Evolutionary conservation across 1,140 invertebrate genomes (phyloP).

Genomic region (Ostrea denselamellosa): DNA sequence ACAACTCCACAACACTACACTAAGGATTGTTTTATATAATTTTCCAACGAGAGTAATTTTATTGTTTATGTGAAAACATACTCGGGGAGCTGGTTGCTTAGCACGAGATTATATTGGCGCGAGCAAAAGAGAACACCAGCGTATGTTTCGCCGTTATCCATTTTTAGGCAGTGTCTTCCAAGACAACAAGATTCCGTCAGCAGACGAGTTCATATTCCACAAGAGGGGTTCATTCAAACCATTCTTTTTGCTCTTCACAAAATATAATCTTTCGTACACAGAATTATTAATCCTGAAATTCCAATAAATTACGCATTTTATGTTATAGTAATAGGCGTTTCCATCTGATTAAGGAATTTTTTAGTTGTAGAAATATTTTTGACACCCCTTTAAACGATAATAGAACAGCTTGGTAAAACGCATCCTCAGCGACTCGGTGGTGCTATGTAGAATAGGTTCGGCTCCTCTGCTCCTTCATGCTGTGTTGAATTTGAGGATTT

Average conservation of each 20-base stretch:
- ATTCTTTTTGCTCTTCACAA: background rate
- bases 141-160: slow-evolving; percentile 14
- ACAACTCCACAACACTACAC: background rate
- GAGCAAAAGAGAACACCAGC: background rate
- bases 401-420: background rate
- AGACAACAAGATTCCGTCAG: slow-evolving; percentile 4
- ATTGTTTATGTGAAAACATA: background rate
- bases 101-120: slow-evolving; percentile 4
- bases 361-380: background rate
- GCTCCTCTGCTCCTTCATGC: slow-evolving; percentile 27
- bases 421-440: background rate
- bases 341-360: background rate
- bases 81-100: background rate
- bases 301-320: background rate
- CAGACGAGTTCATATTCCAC: slow-evolving; percentile 8
- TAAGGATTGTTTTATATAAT: background rate
- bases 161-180: slow-evolving; percentile 32
- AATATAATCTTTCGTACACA: background rate
- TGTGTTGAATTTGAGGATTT: slow-evolving; percentile 32
- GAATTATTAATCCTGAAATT: background rate
- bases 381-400: background rate
- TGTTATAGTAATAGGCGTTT: background rate
- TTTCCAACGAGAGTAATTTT: background rate
- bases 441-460: slow-evolving; percentile 17
- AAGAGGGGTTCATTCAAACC: background rate